Evolutionary conservation across 1,140 invertebrate genomes (phyloP).

Genomic region (Drosophila tropicalis): DNA sequence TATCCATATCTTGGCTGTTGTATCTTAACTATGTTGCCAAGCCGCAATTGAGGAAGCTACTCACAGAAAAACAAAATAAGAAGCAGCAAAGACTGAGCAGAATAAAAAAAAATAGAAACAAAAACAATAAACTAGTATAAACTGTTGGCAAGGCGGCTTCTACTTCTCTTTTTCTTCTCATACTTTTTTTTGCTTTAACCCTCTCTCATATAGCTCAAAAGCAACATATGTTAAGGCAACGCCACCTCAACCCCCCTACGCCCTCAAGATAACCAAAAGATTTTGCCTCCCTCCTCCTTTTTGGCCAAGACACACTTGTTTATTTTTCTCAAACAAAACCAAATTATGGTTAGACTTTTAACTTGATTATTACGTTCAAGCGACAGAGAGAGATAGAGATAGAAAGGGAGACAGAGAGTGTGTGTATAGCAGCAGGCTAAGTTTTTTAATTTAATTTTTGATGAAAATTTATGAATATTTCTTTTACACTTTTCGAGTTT

Average conservation of each 20-base stretch:
- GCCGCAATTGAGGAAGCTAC: constrained; percentile 77
- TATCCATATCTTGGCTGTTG: constrained; percentile 58
- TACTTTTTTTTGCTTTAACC: too few relatives aligned
- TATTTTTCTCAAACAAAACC: constrained; percentile 57
- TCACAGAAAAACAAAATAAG: constrained; percentile 59
- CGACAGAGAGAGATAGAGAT: background rate
- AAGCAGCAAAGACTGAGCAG: constrained; percentile 41
- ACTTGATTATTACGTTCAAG: constrained; percentile 60
- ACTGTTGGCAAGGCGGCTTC: constrained; percentile 37
- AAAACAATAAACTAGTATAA: constrained; percentile 53
- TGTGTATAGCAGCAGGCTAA: constrained; percentile 25
- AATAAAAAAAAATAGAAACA: constrained; percentile 53
- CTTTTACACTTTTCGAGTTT: constrained; percentile 68
- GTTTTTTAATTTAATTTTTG: constrained; percentile 80
- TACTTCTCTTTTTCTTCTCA: background rate
- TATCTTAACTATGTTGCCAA: constrained; percentile 63
- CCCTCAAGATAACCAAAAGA: background rate
- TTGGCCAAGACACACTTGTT: constrained; percentile 34
- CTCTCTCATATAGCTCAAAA: constrained; percentile 56
- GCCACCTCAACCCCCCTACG: background rate
- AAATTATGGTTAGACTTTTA: constrained; percentile 81
- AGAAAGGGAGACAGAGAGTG: background rate
- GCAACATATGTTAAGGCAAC: constrained; percentile 74
- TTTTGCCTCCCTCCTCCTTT: too few relatives aligned
- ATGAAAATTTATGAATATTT: constrained; percentile 78